Evolutionary conservation across 64 coral and sea anemone species (phyloP).

Genomic region (Catalaphyllia jardinei): DNA sequence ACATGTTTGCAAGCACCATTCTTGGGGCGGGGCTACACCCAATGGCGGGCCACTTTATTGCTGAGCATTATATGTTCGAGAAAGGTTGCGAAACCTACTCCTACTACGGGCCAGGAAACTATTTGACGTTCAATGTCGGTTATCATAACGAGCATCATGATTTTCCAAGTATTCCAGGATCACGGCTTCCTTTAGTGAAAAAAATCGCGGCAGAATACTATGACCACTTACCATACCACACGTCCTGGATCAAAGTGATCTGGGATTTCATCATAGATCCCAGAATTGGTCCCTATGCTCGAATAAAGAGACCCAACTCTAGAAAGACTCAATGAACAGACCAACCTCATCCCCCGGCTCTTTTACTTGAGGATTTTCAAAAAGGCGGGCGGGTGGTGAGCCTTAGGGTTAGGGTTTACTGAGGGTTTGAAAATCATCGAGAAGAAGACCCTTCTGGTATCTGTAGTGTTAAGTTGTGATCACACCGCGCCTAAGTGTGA

Average conservation of each 20-base stretch:
- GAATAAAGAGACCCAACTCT: conserved; percentile 48
- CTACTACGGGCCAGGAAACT: conserved; percentile 65
- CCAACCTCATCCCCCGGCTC: neutral
- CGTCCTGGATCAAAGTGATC: conserved; percentile 67
- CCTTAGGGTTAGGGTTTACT: no score
- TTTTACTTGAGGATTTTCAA: no score
- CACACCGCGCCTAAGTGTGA: no score
- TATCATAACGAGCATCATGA: conserved; percentile 65
- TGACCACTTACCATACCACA: conserved; percentile 54
- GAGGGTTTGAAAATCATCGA: neutral
- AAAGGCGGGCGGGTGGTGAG: no score
- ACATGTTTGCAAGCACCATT: conserved; percentile 28
- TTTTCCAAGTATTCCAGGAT: conserved; percentile 73
- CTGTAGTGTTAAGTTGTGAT: no score
- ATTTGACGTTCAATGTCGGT: conserved; percentile 57
- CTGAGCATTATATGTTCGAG: conserved; percentile 73
- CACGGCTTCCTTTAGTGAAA: conserved; percentile 43
- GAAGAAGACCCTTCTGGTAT: no score
- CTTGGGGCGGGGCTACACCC: conserved; percentile 63
- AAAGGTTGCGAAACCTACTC: conserved; percentile 68
- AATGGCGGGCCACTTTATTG: conserved; percentile 54
- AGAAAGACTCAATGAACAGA: neutral
- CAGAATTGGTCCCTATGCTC: conserved; percentile 63
- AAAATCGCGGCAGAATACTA: conserved; percentile 77
- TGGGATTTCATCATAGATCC: conserved; percentile 73